Conservation (phyloP, 2,888 invertebrate species). For the Yponomeuta evonymella region DNA sequence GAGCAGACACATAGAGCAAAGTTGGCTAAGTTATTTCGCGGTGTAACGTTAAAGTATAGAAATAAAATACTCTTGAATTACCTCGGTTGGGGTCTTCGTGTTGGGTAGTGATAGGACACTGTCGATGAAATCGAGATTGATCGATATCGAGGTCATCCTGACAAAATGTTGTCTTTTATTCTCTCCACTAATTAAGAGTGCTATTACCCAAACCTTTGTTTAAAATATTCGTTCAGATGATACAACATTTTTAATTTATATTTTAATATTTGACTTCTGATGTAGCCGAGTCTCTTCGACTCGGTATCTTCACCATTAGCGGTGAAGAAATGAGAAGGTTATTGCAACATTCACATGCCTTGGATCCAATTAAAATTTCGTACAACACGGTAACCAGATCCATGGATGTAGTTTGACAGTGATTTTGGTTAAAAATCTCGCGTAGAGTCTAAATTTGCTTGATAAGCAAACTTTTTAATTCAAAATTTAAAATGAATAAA, state of each 20-base stretch:
- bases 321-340: too few species aligned
- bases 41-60: conserved; percentile 34
- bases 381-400: too few species aligned
- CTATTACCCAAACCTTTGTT: not conserved
- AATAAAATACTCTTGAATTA: conserved; percentile 38
- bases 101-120: conserved; percentile 30
- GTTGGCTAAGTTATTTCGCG: conserved; percentile 17
- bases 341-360: too few species aligned
- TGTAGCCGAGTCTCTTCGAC: not conserved
- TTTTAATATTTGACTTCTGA: not conserved
- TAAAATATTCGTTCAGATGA: not conserved
- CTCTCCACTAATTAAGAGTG: too few species aligned
- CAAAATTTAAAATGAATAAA: too few species aligned
- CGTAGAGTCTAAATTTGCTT: too few species aligned
- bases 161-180: not conserved
- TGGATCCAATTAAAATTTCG: too few species aligned
- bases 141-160: not conserved
- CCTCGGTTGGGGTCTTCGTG: conserved; percentile 23
- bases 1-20: conserved; percentile 9
- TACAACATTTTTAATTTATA: not conserved
- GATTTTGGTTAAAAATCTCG: too few species aligned
- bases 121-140: conserved; percentile 19
- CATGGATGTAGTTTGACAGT: too few species aligned
- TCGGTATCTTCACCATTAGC: not conserved
- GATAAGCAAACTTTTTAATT: too few species aligned